Percentiles rank a stretch among this genome's conserved stretches.
These are phyloP conservation scores for Herpailurus yagouaroundi DNA, from an alignment of 2,113 vertebrate genomes.

Conservation along the genomic window DNA sequence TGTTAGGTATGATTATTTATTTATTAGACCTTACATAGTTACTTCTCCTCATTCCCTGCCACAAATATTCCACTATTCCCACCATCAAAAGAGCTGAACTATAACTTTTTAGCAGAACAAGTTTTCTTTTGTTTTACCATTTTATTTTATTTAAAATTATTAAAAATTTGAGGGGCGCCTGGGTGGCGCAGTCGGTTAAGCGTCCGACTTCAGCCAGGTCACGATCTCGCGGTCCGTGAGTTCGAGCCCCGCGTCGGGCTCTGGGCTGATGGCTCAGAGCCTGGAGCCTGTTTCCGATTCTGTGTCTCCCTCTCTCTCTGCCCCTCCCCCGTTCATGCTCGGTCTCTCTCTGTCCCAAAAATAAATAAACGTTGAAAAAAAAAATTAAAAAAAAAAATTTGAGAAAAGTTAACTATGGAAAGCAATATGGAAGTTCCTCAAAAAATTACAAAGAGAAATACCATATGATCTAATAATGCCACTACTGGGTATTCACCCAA, in stretches of 20 bases:
- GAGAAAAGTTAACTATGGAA: background rate
- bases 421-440: background rate
- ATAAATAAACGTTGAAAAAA: too few species aligned
- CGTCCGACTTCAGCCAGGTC: too few species aligned
- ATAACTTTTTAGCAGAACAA: background rate
- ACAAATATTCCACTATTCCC: background rate
- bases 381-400: too few species aligned
- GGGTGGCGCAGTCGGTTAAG: too few species aligned
- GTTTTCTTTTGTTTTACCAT: background rate
- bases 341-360: too few species aligned
- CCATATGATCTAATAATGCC: background rate
- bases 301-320: too few species aligned
- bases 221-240: too few species aligned
- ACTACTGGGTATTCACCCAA: background rate
- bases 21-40: background rate
- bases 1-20: constrained; percentile 41
- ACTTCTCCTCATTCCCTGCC: background rate
- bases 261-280: too few species aligned
- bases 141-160: background rate
- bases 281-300: too few species aligned
- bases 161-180: background rate
- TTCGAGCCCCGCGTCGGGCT: too few species aligned
- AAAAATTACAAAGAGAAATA: background rate
- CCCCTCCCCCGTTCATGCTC: too few species aligned
- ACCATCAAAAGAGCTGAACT: background rate